Conservation (phyloP, 2,797 vertebrate genomes). For the Falco columbarius region DNA sequence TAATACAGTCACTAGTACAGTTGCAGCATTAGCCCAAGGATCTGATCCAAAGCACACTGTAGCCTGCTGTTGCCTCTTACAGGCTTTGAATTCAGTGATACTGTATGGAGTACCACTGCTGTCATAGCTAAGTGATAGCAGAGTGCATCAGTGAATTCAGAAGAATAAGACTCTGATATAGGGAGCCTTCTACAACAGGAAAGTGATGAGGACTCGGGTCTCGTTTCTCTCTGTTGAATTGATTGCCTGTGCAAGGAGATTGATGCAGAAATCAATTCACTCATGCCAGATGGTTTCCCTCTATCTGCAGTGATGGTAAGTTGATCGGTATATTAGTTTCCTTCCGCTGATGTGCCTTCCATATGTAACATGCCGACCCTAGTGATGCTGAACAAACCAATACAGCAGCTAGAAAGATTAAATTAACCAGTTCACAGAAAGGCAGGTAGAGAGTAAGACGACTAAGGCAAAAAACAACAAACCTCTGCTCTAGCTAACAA, state of each 20-base stretch:
- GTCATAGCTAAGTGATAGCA: background rate
- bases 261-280: slow-evolving; percentile 33
- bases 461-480: background rate
- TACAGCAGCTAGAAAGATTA: background rate
- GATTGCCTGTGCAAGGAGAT: background rate
- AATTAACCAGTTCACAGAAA: background rate
- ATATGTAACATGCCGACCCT: background rate
- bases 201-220: background rate
- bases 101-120: background rate
- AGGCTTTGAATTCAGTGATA: background rate
- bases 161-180: background rate
- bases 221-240: background rate
- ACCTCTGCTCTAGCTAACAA: background rate
- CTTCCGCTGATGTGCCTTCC: background rate
- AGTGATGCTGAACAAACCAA: background rate
- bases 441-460: background rate
- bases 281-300: slow-evolving; percentile 4
- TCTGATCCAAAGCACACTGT: background rate
- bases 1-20: background rate
- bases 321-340: background rate
- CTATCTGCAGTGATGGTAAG: background rate
- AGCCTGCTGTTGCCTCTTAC: background rate
- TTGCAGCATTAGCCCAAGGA: background rate
- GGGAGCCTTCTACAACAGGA: background rate
- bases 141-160: background rate